Conservation (phyloP, 1,140 invertebrate species). For the Aphelenchoides fujianensis region DNA sequence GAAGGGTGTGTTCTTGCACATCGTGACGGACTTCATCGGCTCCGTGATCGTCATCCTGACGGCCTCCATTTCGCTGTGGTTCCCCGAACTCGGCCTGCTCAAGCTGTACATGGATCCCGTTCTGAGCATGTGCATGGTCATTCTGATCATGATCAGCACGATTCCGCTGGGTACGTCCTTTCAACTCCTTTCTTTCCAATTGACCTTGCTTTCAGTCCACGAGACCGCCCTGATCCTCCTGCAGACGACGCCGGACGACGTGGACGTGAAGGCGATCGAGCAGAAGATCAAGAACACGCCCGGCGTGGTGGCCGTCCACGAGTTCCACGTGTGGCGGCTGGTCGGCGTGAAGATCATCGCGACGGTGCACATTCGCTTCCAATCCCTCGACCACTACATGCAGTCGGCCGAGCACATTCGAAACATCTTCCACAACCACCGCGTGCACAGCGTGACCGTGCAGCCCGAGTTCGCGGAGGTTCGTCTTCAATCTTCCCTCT, state of each 20-base stretch:
- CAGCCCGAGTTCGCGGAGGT: conserved; percentile 65
- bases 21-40: conserved; percentile 74
- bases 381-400: conserved; percentile 66
- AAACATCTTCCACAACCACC: conserved; percentile 67
- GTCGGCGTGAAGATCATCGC: conserved; percentile 68
- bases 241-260: conserved; percentile 68
- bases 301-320: conserved; percentile 67
- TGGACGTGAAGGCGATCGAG: conserved; percentile 65
- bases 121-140: conserved; percentile 66
- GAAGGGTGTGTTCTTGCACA: conserved; percentile 92
- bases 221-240: conserved; percentile 68
- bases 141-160: conserved; percentile 66
- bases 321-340: conserved; percentile 69
- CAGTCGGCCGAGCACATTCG: conserved; percentile 65
- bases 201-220: conserved; percentile 63
- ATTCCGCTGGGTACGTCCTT: conserved; percentile 66
- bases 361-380: conserved; percentile 67
- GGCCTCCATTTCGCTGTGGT: conserved; percentile 83
- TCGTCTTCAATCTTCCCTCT: no score
- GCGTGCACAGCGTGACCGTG: conserved; percentile 69
- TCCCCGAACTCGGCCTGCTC: conserved; percentile 74
- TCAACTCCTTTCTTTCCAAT: no score
- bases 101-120: conserved; percentile 85
- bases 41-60: conserved; percentile 89
- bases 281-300: conserved; percentile 65